Evolutionary conservation across 1,140 invertebrate species (phyloP).

Genomic region (Campodea augens): DNA sequence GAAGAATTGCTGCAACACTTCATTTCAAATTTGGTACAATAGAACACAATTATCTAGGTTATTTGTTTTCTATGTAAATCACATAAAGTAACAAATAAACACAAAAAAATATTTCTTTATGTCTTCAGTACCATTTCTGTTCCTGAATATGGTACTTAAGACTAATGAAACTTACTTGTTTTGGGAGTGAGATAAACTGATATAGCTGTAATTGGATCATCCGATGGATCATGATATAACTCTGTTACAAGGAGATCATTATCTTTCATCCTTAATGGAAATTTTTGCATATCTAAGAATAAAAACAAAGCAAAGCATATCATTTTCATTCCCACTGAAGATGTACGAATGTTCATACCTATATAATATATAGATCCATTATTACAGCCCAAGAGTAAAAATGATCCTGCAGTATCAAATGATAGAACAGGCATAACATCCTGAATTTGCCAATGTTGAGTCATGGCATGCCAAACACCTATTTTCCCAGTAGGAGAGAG

Average conservation of each 20-base stretch:
- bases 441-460: conserved; percentile 94
- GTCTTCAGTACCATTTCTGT: too few species aligned
- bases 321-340: too few species aligned
- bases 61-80: too few species aligned
- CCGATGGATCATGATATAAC: conserved; percentile 81
- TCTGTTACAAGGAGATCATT: conserved; percentile 95
- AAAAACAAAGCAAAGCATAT: conserved; percentile 15
- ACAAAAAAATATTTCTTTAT: too few species aligned
- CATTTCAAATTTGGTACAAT: too few species aligned
- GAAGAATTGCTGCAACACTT: too few species aligned
- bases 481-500: conserved; percentile 87
- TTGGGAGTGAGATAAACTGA: conserved; percentile 95
- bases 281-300: conserved; percentile 92
- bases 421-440: conserved; percentile 86
- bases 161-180: conserved; percentile 52
- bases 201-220: conserved; percentile 93
- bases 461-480: conserved; percentile 96
- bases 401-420: conserved; percentile 89
- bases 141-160: too few species aligned
- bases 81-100: too few species aligned
- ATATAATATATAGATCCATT: conserved; percentile 97
- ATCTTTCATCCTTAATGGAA: conserved; percentile 95
- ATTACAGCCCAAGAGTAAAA: conserved; percentile 80
- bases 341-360: too few species aligned
- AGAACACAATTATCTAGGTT: too few species aligned